These are phyloP conservation scores for Tinamus guttatus DNA, from an alignment of 2,113 vertebrate genomes.

Conservation along the genomic window DNA sequence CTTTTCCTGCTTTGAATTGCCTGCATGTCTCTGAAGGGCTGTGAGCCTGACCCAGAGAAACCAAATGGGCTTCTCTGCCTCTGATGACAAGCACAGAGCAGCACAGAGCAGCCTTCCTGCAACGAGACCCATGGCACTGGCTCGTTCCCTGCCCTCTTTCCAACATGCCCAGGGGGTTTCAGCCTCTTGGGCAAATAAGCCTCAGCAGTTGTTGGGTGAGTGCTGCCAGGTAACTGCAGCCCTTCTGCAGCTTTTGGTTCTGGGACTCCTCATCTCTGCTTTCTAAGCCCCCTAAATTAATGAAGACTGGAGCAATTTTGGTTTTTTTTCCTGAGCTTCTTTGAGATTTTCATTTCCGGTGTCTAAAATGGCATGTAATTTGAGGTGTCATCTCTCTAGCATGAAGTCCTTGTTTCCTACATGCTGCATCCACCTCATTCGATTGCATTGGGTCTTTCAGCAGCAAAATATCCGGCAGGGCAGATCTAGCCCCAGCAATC, in stretches of 20 bases:
- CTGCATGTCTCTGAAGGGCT: not conserved
- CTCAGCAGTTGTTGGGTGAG: not conserved
- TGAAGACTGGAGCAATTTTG: not conserved
- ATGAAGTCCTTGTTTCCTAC: slow-evolving; percentile 26
- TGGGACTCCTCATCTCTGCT: not conserved
- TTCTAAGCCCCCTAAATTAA: not conserved
- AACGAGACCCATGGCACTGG: fast-evolving
- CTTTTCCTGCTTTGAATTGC: not conserved
- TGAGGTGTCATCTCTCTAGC: not conserved
- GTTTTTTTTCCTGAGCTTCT: not conserved
- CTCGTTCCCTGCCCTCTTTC: not conserved
- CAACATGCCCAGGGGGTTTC: fast-evolving
- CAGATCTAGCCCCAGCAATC: not conserved
- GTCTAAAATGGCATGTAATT: slow-evolving; percentile 1
- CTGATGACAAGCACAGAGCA: not conserved
- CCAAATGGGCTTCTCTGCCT: not conserved
- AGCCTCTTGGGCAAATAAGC: not conserved
- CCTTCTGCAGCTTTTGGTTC: not conserved
- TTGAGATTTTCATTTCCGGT: slow-evolving; percentile 11
- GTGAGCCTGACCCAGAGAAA: not conserved
- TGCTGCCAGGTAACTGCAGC: not conserved
- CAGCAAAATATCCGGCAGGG: not conserved
- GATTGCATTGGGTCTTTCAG: not conserved
- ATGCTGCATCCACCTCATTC: not conserved
- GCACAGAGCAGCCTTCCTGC: not conserved